phyloP scores from a whole-genome alignment of 2,888 invertebrate species.

The Prenolepis imparis region DNA sequence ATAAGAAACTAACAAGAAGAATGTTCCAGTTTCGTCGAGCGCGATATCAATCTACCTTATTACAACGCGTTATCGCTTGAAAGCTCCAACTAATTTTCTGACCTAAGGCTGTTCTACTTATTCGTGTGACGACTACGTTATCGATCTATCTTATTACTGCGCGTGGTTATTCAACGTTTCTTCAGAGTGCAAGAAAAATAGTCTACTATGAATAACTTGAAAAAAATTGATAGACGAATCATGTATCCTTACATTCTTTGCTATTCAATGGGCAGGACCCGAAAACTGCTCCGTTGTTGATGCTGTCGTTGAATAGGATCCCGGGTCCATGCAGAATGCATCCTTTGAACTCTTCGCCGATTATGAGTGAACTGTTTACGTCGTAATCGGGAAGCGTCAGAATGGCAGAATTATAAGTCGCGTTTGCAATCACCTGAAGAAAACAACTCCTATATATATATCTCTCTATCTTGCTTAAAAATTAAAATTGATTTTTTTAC shows the following conservation, averaged over 20 bases:
- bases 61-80: constrained; percentile 12
- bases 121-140: constrained; percentile 11
- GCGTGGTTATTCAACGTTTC: constrained; percentile 17
- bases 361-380: constrained; percentile 91
- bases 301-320: constrained; percentile 91
- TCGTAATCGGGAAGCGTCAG: constrained; percentile 91
- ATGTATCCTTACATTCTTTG: constrained; percentile 89
- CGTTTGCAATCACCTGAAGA: constrained; percentile 91
- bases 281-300: constrained; percentile 91
- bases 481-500: constrained; percentile 3
- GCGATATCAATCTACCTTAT: not conserved
- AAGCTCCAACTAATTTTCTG: not conserved
- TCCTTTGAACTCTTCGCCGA: constrained; percentile 94
- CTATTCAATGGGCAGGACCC: constrained; percentile 92
- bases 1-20: not conserved
- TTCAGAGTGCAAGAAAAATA: constrained; percentile 23
- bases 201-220: not conserved
- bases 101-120: constrained; percentile 22
- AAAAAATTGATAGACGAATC: not conserved
- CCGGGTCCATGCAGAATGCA: constrained; percentile 96
- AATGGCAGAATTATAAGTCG: constrained; percentile 92
- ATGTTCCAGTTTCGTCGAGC: not conserved
- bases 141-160: constrained; percentile 18
- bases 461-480: not conserved
- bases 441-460: not conserved